These are phyloP conservation scores for Atrichornis clamosus DNA, from an alignment of 2,113 vertebrate genomes.

Conservation along the genomic window DNA sequence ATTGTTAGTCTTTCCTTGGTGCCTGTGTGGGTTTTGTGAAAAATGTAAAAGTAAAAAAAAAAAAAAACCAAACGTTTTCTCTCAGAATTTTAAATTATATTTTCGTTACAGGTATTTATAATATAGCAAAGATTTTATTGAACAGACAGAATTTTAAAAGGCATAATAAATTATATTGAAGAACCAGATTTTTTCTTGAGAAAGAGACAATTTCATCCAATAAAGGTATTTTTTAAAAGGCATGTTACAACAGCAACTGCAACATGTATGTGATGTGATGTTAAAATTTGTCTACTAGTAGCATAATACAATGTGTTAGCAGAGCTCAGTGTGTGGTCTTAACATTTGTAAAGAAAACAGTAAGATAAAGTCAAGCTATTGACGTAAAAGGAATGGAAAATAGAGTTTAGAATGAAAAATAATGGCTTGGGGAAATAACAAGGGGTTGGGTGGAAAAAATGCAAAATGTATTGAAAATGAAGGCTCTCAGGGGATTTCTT, in stretches of 20 bases:
- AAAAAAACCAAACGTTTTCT: slow-evolving; percentile 66
- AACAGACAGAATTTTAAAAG: slow-evolving; percentile 74
- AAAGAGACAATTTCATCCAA: slow-evolving; percentile 74
- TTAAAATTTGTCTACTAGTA: slow-evolving; percentile 70
- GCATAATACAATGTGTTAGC: slow-evolving; percentile 71
- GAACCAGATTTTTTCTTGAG: slow-evolving; percentile 71
- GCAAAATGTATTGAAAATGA: background rate
- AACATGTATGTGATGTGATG: slow-evolving; percentile 72
- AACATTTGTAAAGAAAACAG: slow-evolving; percentile 60
- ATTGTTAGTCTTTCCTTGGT: slow-evolving; percentile 70
- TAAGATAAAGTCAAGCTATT: background rate
- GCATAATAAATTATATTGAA: slow-evolving; percentile 76
- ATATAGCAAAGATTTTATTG: slow-evolving; percentile 75
- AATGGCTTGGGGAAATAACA: background rate
- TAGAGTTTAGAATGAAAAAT: slow-evolving; percentile 12
- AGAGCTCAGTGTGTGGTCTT: slow-evolving; percentile 69
- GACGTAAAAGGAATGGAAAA: background rate
- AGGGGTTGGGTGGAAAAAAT: background rate
- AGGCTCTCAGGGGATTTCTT: background rate
- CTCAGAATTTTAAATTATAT: slow-evolving; percentile 78
- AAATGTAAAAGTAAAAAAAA: slow-evolving; percentile 63
- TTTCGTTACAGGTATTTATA: slow-evolving; percentile 83
- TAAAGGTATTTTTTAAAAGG: slow-evolving; percentile 78
- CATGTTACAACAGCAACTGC: slow-evolving; percentile 69
- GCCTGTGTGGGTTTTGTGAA: slow-evolving; percentile 74